Base-by-base conservation (phyloP, 2,888 invertebrate species). In the Parelbella ahira region DNA sequence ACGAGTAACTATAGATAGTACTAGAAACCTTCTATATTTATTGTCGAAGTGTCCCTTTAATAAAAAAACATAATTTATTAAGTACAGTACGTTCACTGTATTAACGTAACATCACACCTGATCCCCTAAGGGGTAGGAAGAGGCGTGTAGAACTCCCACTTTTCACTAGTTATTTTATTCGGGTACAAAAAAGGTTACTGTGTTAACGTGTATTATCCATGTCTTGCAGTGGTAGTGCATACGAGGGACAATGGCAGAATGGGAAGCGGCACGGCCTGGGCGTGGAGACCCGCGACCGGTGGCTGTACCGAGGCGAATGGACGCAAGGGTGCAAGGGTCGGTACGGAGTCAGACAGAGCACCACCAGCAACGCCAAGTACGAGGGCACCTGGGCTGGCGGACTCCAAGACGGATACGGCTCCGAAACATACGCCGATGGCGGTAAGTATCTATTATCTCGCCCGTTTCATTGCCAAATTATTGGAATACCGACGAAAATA, bases 201-300 rank as follows among this genome's bases (percentile, higher is more conserved):
- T n/a, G n/a, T 20, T 21, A 12, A 13, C 1, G 12, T 21, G 8
- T 23, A 7, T 12, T 13, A n/a, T n/a, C n/a, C n/a, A n/a, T n/a
- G n/a, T 28, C 27, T 90, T 90, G 24, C 90, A 97, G 96, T 81
- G 98, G 98, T 37, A 97, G 97, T 73, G 93, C 95, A 58, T 98
- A 94, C 89, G 97, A 97, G 84, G 99, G 99, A 48, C 98, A 99
- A 87, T 99, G 99, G 99, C 98, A 98, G 87, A 98, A 98, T 78
- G 99, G 99, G 52, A 97, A 98, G 83, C 91, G 99, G 37, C 99
- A 99, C 78, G 99, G 99, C 4, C 89, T 99, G 68, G 99, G 99
- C 47, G 96, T 98, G 70, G 99, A 99, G 86, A 95, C 95, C 49
- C 92, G 99, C 51, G 98, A 98, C 28, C 92, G 98, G 42, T 99